phyloP scores from a whole-genome alignment of 2,888 invertebrate genomes.

The Meliscaeva auricollis region DNA sequence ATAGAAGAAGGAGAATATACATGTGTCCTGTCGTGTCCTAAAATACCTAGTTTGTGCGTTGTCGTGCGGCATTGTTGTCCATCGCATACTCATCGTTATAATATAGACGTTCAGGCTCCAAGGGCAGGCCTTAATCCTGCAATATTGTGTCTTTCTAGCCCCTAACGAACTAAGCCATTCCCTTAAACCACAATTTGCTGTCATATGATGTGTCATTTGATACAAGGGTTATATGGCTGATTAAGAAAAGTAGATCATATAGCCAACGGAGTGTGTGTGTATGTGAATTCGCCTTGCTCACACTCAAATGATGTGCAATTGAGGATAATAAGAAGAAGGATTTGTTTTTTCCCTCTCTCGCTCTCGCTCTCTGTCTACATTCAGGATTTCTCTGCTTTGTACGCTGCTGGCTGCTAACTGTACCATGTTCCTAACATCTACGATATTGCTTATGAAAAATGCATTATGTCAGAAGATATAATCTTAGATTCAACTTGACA shows the following conservation, averaged over 20 bases:
- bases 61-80: neutral
- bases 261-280: neutral
- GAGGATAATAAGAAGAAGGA: constrained; percentile 28
- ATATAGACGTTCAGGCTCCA: neutral
- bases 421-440: neutral
- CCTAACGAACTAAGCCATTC: constrained; percentile 32
- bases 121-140: constrained; percentile 36
- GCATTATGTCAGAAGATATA: constrained; percentile 40
- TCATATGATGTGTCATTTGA: constrained; percentile 45
- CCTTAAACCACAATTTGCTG: constrained; percentile 45
- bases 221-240: constrained; percentile 46
- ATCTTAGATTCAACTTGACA: constrained; percentile 32
- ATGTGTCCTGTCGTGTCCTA: constrained; percentile 28
- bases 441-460: constrained; percentile 37
- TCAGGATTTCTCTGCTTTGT: neutral
- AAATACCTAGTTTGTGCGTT: neutral
- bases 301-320: constrained; percentile 6
- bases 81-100: neutral
- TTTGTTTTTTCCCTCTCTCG: neutral
- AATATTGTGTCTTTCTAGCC: constrained; percentile 38
- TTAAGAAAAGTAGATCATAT: constrained; percentile 45
- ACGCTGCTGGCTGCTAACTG: too few species aligned
- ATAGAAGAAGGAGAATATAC: constrained; percentile 39
- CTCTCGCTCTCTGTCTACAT: neutral
- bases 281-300: neutral